Base-by-base conservation (phyloP, 1,140 invertebrate genomes). In the Atta cephalotes region DNA sequence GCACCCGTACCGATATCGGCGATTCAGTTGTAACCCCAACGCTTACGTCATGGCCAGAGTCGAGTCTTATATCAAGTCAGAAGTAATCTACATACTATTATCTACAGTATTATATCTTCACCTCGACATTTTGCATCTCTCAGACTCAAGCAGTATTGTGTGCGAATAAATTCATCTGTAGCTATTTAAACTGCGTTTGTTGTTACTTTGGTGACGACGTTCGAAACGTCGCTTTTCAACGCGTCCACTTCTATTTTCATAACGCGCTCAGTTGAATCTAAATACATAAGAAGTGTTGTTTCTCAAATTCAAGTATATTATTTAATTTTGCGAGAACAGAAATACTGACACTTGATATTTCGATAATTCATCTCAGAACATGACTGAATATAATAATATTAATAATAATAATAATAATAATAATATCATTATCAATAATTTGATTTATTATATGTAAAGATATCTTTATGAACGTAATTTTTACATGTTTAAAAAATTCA, bases 81-180 rank as follows among this genome's bases (percentile, higher is more conserved):
- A 71, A 25, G 6, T 71, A 35, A 58, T 45, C 10, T 35, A 10
- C 12, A 3, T 53, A 31, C 49, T 45, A 39, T 71, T 25, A 71
- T 60, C 49, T 10, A 1, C 16, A 70, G 25, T 49, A 70, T 25
- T 35, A n/a, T n/a, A 45, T 68, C 35, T 68, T 3, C 25, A n/a
- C 7, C 7, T 66, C 18, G 1, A 7, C 4, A 49, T 66, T 28
- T 80, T 28, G n/a, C 49, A 25, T 49, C 16, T 78, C 16, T 28
- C 5, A 3, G 28, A 21, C 7, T 70, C 39, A 70, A 16, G n/a
- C 31, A 10, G 7, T 9, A 71, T 70, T 18, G 65, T 9, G 7
- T n/a, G 21, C 0, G 14, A 10, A 45, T 81, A 71, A 81, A 65
- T 81, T 81, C 21, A 45, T 70, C 45, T 68, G 45, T 31, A 10